Conservation (phyloP, 2,797 vertebrate genomes). For the Tympanoctomys barrerae region DNA sequence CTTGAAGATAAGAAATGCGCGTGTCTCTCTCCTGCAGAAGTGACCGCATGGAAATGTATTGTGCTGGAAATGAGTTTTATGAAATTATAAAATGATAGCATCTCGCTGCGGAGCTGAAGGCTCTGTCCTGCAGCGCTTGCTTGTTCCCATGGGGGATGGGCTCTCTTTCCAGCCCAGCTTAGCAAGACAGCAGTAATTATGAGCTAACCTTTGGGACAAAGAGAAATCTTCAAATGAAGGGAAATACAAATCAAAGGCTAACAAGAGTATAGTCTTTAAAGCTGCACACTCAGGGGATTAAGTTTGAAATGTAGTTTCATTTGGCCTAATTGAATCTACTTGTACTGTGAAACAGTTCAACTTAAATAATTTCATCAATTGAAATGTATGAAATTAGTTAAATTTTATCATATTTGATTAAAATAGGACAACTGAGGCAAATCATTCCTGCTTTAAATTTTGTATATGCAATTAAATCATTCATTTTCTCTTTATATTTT, state of each 20-base stretch:
- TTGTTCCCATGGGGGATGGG: background rate
- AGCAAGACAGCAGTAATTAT: background rate
- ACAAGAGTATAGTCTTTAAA: background rate
- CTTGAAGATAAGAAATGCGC: background rate
- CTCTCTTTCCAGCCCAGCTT: background rate
- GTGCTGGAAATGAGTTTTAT: background rate
- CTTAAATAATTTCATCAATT: background rate
- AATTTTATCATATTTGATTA: background rate
- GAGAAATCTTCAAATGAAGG: background rate
- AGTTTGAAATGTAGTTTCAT: background rate
- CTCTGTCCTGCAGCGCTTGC: background rate
- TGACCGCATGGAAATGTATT: rapidly evolving
- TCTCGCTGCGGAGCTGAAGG: background rate
- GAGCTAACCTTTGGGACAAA: background rate
- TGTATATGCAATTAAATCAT: background rate
- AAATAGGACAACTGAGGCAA: background rate
- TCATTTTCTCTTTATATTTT: constrained; percentile 6
- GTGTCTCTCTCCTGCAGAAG: background rate
- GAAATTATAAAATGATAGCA: background rate
- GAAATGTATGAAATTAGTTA: background rate
- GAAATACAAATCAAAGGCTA: background rate
- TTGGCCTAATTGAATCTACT: constrained; percentile 22
- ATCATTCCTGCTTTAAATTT: background rate
- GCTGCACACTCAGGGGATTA: background rate
- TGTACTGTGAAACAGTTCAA: background rate